Base-by-base conservation (phyloP, 2,113 vertebrate genomes). In the Thunnus maccoyii region DNA sequence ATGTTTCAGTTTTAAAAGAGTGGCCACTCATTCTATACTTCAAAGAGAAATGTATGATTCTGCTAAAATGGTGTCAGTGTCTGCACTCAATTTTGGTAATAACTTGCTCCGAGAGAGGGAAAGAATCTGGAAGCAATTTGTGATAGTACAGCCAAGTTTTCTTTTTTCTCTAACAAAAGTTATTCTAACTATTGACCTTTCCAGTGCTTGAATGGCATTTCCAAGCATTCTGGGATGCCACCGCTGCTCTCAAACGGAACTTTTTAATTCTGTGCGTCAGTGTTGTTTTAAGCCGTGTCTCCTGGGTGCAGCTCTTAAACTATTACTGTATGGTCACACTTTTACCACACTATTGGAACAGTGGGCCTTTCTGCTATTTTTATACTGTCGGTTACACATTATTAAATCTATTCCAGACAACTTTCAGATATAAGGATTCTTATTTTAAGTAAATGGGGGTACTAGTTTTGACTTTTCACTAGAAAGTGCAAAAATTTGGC, bases 181-280 rank as follows among this genome's bases (percentile, higher is more conserved):
- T 96, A 94, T 96, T 95, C 91, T 95, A 95, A 95, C 95, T 95
- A 94, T 93, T 96, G 94, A 96, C 95, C 95, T 94, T 92, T 93
- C 74, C 82, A 84, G 84, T 76, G 90, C 86, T 94, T 95, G 92
- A 95, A 89, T 93, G 94, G 93, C 93, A 86, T 94, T 95, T 92
- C 87, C 85, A 93, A 85, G 88, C 80, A 87, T 93, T 88, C 88
- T 62, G 85, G 84, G 91, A 89, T 92, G 92, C 91, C 94, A 92
- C 85, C 71, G 86, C 82, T 66, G 91, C 88, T 91, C 81, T 84
- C 78, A 76, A 92, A 94, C 84, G 86, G 87, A 95, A 94, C 90
- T 89, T 94, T 93, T 93, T 86, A 94, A 95, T 95, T 89, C 71
- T 83, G 73, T 83, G 78, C 82, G 89, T 94, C 93, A 92, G 77